Base-by-base conservation (phyloP, 2,113 vertebrate species). In the Oreotragus oreotragus region DNA sequence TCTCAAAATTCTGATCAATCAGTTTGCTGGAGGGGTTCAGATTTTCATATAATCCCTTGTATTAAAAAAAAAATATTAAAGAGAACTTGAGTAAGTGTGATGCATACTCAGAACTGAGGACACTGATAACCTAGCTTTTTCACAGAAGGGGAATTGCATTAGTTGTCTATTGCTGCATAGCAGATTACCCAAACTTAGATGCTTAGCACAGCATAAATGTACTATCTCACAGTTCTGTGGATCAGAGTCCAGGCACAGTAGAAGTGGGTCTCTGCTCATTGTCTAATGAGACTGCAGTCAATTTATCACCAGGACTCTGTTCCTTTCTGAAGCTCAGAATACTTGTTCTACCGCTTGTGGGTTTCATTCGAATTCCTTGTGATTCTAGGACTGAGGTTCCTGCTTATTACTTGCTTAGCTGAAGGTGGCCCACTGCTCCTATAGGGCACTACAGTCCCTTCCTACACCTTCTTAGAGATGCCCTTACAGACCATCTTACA, bases 241-340 rank as follows among this genome's bases (percentile, higher is more conserved):
- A 8, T 79, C 17, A 43, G 30, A 53, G 30, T 55, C 3, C 7
- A 73, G 45, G 14, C 5, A 77, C 8, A 27, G 0, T 5, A n/a
- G 16, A 28, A 7, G 27, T 23, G 8, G 1, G 21, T 88, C 21
- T 87, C 17, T 53, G 13, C 3, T 85, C 39, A 7, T 16, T 57
- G 9, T n/a, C 57, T 39, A 77, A 45, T 2, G 21, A 70, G 27
- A 6, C 6, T n/a, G 2, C 3, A 64, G 2, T 19, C 13, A 47
- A 0, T 8, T 23, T 7, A 33, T 45, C 19, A 1, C 11, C 7
- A 45, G 7, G 4, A 15, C 1, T 25, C 2, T 14, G 4, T 45
- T 57, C 28, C 11, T 60, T 88, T 60, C 57, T 86, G 36, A 33
- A 95, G 27, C 10, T 45, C 3, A 1, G 39, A 4, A 33, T 45